Conservation (phyloP, 2,797 vertebrate species). For the Peromyscus eremicus region DNA sequence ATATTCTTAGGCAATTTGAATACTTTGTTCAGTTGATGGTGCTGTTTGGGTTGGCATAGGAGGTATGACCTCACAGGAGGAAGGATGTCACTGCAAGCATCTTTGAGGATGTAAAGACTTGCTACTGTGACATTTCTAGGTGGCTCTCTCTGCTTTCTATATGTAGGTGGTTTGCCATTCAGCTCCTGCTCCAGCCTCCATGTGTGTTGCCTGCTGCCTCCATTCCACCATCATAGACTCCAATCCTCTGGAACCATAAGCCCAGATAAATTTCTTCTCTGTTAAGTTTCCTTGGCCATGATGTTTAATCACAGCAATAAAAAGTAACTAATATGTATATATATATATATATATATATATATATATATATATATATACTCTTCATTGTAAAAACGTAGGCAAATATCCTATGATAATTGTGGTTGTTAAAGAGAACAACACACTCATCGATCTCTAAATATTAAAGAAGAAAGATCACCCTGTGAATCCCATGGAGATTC, state of each 20-base stretch:
- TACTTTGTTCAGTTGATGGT: neutral
- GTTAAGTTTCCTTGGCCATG: neutral
- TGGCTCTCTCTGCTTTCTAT: neutral
- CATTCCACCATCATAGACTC: neutral
- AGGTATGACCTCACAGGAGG: too few relatives aligned
- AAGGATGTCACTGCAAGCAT: neutral
- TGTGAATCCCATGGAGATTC: slow-evolving; percentile 67
- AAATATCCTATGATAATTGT: neutral
- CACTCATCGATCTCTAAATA: neutral
- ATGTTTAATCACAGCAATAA: too few relatives aligned
- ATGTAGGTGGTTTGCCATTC: too few relatives aligned
- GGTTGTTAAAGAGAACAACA: neutral
- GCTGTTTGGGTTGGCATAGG: too few relatives aligned
- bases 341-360: neutral
- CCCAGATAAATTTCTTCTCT: neutral
- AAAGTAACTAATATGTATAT: neutral
- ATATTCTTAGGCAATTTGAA: too few relatives aligned
- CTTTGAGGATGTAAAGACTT: too few relatives aligned
- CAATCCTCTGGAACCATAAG: too few relatives aligned
- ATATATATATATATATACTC: neutral
- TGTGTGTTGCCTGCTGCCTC: neutral
- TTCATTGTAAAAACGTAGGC: neutral
- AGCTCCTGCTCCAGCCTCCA: too few relatives aligned
- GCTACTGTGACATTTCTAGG: too few relatives aligned
- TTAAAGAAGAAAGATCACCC: neutral